phyloP scores from a whole-genome alignment of 1,140 invertebrate species.

The Drosophila watanabei region DNA sequence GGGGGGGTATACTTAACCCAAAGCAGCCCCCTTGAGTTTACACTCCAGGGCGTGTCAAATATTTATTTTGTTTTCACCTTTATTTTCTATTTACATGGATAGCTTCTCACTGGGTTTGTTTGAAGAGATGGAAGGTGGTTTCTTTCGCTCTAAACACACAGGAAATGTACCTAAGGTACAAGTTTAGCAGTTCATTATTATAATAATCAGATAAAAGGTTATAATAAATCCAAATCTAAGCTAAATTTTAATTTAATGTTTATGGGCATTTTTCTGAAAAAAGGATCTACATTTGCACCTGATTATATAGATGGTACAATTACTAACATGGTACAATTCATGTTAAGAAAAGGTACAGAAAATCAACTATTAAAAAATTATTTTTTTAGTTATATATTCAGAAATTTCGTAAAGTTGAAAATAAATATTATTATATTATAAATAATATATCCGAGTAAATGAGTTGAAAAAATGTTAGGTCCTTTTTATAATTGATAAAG shows the following conservation, averaged over 20 bases:
- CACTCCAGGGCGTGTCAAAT: slow-evolving; percentile 39
- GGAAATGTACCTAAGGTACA: slow-evolving; percentile 1
- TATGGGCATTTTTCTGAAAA: neutral
- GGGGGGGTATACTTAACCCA: slow-evolving; percentile 15
- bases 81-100: slow-evolving; percentile 67
- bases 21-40: neutral
- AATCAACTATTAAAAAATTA: neutral
- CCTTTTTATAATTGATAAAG: neutral
- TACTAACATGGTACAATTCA: neutral
- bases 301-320: too few relatives aligned
- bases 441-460: neutral
- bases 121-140: neutral
- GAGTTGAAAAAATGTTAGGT: too few relatives aligned
- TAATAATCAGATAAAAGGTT: too few relatives aligned
- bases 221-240: neutral
- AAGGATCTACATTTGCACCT: neutral
- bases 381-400: neutral
- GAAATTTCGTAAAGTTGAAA: neutral
- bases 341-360: neutral
- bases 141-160: neutral
- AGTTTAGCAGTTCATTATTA: neutral
- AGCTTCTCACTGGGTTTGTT: slow-evolving; percentile 27
- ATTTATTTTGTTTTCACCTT: slow-evolving; percentile 18
- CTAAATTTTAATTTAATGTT: too few relatives aligned
- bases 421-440: too few relatives aligned